Percentiles rank a stretch among this genome's conserved stretches.
These are phyloP conservation scores for Pocillopora grandis DNA, from an alignment of 92 coral and sea anemone genomes.

Conservation along the genomic window DNA sequence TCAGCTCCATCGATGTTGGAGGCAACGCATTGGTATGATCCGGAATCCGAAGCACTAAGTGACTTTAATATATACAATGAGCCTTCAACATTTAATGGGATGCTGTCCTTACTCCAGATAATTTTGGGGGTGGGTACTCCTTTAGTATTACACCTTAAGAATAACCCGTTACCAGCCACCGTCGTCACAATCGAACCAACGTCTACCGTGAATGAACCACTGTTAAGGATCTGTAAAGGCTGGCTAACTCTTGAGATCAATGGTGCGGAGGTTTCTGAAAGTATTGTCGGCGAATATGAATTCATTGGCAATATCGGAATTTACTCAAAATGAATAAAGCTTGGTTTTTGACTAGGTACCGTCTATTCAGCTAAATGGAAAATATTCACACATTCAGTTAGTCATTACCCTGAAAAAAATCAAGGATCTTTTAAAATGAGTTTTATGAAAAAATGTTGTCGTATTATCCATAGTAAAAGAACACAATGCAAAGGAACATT, in stretches of 20 bases:
- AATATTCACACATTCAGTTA: background rate
- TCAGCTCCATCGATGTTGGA: constrained; percentile 75
- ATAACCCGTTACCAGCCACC: constrained; percentile 64
- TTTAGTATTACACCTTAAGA: constrained; percentile 75
- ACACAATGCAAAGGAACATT: no score
- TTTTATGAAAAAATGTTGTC: no score
- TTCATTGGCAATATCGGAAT: background rate
- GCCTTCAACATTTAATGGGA: constrained; percentile 42
- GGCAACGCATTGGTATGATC: constrained; percentile 82
- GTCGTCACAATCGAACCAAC: constrained; percentile 73
- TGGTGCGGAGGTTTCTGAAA: constrained; percentile 83
- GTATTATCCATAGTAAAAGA: no score
- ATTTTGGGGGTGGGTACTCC: constrained; percentile 73
- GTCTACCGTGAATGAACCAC: constrained; percentile 52
- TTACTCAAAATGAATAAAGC: background rate
- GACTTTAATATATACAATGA: constrained; percentile 34
- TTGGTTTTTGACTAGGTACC: background rate
- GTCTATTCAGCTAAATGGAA: background rate
- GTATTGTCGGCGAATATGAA: background rate
- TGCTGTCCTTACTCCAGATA: constrained; percentile 66
- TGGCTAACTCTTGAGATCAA: constrained; percentile 44
- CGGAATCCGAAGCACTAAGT: constrained; percentile 64
- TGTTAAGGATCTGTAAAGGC: constrained; percentile 30
- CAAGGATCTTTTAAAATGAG: no score
- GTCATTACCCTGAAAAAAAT: no score